Evolutionary conservation across 2,113 vertebrate genomes (phyloP), one percentile per base, ranked within the genome.

Genomic region (Beaufortia kweichowensis): DNA sequence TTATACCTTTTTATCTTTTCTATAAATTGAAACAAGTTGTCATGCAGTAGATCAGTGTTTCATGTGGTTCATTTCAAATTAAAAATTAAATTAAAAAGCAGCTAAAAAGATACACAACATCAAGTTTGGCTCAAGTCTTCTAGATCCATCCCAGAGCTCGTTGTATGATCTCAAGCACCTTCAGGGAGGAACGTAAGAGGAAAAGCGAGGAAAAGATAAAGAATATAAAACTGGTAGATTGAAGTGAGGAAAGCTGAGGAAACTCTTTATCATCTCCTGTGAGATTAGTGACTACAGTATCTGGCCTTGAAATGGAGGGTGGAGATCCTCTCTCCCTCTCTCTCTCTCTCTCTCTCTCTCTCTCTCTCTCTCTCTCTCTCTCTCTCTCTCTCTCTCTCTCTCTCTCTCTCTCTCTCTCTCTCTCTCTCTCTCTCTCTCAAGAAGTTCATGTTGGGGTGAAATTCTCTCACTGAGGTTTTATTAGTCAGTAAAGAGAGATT

Each of bases 221-320:
- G 60, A 76, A 56, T 69, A 82, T 75, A 79, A 64, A 61, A 76
- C 82, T 74, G 57, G 46, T 56, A 29, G 55, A 28, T 67, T n/a
- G 73, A n/a, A n/a, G 81, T 33, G 69, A 63, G 57, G n/a, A n/a
- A n/a, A 80, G 79, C 72, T 66, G 62, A 56, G 78, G 76, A 78
- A 53, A 35, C 56, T 41, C 29, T 87, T 82, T 78, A 84, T 90
- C 80, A 87, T 83, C 68, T 50, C 75, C 17, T 82, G 59, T 53
- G 19, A 62, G 4, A 82, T 83, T 69, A 66, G 83, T 70, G 31
- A 73, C 41, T 23, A 46, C 4, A 28, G 26, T 65, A 61, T 66
- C 39, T 24, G 64, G 69, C 84, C 86, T 83, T 85, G 77, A 80
- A 69, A 76, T 69, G 24, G 53, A 53, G 33, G 57, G 68, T 75